A percentile compares a stretch with the other conserved stretches of the same genome.
Evolutionary conservation across 1,140 invertebrate genomes (phyloP).

Genomic region (Sesamia nonagrioides): DNA sequence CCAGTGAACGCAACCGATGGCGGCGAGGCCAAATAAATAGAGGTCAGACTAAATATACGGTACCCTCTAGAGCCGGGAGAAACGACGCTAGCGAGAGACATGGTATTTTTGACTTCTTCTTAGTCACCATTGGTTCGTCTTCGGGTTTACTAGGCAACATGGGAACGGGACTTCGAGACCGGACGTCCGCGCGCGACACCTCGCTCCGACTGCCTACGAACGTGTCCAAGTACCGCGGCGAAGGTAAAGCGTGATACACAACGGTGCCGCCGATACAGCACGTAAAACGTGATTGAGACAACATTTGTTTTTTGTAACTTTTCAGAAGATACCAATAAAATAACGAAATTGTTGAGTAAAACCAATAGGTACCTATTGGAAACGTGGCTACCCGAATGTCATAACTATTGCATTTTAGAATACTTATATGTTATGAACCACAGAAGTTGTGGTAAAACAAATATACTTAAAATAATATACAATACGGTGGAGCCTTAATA

Average conservation of each 20-base stretch:
- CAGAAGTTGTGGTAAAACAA: too few relatives aligned
- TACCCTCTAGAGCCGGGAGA: conserved; percentile 84
- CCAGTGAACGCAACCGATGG: conserved; percentile 81
- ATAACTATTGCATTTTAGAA: too few relatives aligned
- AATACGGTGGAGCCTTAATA: too few relatives aligned
- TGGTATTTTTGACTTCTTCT: conserved; percentile 85
- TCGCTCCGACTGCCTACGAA: conserved; percentile 66
- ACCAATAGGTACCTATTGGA: neutral
- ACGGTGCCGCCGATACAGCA: conserved; percentile 47
- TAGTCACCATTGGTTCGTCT: conserved; percentile 80
- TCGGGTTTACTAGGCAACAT: conserved; percentile 82
- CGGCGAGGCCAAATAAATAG: conserved; percentile 77
- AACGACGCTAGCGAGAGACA: conserved; percentile 81
- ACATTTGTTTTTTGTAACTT: conserved; percentile 23
- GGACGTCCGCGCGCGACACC: conserved; percentile 81
- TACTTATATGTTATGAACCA: too few relatives aligned
- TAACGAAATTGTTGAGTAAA: neutral
- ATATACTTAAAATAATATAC: too few relatives aligned
- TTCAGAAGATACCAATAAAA: neutral
- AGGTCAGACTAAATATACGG: conserved; percentile 73
- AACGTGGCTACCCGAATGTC: neutral
- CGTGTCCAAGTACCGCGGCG: conserved; percentile 72
- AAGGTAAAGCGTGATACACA: conserved; percentile 71
- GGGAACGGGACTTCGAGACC: conserved; percentile 62
- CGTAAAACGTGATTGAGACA: conserved; percentile 35